Evolutionary conservation across 2,888 invertebrate species (phyloP).

Genomic region (Tetheella fluctuosa): DNA sequence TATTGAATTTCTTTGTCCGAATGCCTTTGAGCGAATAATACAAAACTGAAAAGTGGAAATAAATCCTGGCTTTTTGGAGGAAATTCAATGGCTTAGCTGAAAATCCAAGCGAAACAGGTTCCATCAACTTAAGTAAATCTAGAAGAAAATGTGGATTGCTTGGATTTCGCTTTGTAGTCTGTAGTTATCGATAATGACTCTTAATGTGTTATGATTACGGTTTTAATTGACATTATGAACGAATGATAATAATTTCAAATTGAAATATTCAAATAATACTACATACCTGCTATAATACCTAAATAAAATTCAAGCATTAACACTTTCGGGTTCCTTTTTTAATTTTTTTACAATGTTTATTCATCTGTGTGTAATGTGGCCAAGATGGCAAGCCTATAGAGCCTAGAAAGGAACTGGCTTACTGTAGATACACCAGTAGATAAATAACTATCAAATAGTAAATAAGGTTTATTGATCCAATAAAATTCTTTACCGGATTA

Average conservation of each 20-base stretch:
- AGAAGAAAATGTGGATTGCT: slow-evolving; percentile 16
- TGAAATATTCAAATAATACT: neutral
- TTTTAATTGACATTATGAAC: neutral
- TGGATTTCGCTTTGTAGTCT: neutral
- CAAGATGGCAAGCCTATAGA: too few species aligned
- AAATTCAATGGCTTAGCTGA: slow-evolving; percentile 21
- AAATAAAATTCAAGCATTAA: too few species aligned
- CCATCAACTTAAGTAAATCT: slow-evolving; percentile 28
- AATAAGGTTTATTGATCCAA: too few species aligned
- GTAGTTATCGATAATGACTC: neutral
- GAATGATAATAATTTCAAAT: neutral
- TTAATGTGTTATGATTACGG: neutral
- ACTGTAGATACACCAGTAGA: too few species aligned
- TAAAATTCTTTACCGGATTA: too few species aligned
- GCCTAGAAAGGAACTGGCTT: too few species aligned
- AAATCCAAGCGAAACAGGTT: slow-evolving; percentile 18
- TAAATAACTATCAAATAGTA: too few species aligned
- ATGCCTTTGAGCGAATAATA: slow-evolving; percentile 43
- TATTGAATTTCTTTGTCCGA: slow-evolving; percentile 37
- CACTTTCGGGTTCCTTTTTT: too few species aligned
- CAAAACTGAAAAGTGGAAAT: slow-evolving; percentile 62
- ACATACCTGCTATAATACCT: too few species aligned
- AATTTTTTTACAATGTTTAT: too few species aligned
- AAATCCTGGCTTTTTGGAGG: slow-evolving; percentile 47
- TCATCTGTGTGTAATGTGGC: too few species aligned